phyloP scores from a whole-genome alignment of 2,797 vertebrate species.

The Ataeniobius toweri region DNA sequence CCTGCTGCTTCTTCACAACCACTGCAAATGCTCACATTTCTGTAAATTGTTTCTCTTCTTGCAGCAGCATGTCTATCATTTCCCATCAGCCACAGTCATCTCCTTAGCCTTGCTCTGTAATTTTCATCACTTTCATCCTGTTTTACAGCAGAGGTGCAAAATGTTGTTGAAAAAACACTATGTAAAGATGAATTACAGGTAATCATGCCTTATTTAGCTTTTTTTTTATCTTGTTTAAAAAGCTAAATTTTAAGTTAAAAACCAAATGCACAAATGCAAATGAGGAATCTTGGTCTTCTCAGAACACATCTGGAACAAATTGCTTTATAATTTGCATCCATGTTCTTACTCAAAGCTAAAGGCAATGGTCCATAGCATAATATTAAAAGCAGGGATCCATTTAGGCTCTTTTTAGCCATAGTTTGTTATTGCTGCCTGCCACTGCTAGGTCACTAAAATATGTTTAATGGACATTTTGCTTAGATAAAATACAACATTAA shows the following conservation, averaged over 20 bases:
- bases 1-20: conserved; percentile 32
- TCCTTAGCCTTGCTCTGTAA: conserved; percentile 41
- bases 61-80: conserved; percentile 60
- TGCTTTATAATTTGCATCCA: conserved; percentile 13
- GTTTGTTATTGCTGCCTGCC: conserved; percentile 11
- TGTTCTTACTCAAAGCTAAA: conserved; percentile 14
- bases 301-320: conserved; percentile 52
- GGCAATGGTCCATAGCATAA: conserved; percentile 10
- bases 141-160: conserved; percentile 33
- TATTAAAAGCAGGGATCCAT: conserved; percentile 25
- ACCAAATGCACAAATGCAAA: conserved; percentile 20
- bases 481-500: not conserved
- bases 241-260: conserved; percentile 7
- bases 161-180: conserved; percentile 22
- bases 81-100: conserved; percentile 68
- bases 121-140: conserved; percentile 45
- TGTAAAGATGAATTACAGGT: conserved; percentile 17
- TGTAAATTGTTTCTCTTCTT: conserved; percentile 20
- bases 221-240: conserved; percentile 1
- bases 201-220: conserved; percentile 1
- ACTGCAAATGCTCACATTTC: conserved; percentile 36
- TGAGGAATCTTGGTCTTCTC: conserved; percentile 13
- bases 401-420: conserved; percentile 2
- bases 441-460: not conserved
- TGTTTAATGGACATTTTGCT: not conserved